A percentile compares a stretch with the other conserved stretches of the same genome.
Evolutionary conservation across 2,888 invertebrate genomes (phyloP).

Genomic region (Harmothoe impar): DNA sequence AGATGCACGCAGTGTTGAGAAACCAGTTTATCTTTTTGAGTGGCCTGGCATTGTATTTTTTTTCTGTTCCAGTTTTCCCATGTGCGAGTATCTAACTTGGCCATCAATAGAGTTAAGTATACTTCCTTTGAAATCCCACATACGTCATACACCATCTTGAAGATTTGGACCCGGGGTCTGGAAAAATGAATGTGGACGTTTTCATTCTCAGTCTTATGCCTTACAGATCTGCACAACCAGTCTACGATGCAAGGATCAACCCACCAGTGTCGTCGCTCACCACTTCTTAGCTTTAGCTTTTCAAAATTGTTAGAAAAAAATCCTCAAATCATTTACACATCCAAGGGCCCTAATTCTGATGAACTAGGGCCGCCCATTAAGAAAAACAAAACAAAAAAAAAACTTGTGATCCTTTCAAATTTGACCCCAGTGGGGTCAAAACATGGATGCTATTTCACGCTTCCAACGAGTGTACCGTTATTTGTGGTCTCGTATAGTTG

Average conservation of each 20-base stretch:
- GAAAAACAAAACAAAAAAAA: background rate
- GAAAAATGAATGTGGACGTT: background rate
- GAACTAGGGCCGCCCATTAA: background rate
- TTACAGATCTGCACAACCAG: background rate
- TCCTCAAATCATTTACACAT: conserved; percentile 38
- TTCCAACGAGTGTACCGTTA: background rate
- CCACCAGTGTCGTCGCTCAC: background rate
- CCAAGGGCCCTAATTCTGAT: conserved; percentile 20
- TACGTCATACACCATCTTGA: no score
- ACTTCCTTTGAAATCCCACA: no score
- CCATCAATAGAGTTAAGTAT: no score
- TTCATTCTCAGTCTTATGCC: background rate
- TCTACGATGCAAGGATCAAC: background rate
- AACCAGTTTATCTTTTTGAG: no score
- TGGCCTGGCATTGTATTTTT: no score
- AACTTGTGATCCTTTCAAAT: conserved; percentile 26
- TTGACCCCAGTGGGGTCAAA: background rate
- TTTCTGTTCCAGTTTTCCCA: no score
- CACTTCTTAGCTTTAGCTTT: background rate
- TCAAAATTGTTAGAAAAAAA: background rate
- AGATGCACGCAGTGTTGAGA: no score
- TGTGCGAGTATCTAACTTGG: no score
- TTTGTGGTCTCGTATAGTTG: background rate
- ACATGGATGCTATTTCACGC: background rate
- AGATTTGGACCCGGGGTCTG: background rate